Evolutionary conservation across 2,113 vertebrate genomes (phyloP).

Genomic region (Ailuropoda melanoleuca): DNA sequence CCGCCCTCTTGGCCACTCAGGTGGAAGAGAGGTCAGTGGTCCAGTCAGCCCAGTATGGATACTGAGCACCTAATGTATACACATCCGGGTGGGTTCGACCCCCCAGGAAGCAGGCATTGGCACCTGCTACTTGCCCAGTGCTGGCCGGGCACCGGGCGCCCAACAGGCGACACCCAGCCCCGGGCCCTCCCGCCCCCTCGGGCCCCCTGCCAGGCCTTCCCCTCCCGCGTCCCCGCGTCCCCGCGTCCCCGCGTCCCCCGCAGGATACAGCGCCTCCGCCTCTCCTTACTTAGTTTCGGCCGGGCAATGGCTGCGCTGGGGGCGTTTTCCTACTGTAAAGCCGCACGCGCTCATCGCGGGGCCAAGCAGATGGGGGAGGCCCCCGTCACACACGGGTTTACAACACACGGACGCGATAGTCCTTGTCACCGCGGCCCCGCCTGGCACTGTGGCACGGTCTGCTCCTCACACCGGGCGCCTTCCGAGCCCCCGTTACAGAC

Average conservation of each 20-base stretch:
- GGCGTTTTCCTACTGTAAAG: neutral
- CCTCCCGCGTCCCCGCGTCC: no score
- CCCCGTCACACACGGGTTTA: fast-evolving
- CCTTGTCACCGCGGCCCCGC: fast-evolving
- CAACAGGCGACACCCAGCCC: no score
- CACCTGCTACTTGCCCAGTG: fast-evolving
- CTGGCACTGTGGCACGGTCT: fast-evolving
- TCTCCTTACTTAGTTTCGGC: neutral
- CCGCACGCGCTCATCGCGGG: fast-evolving
- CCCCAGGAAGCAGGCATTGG: fast-evolving
- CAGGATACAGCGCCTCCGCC: fast-evolving
- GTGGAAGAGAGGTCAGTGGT: neutral
- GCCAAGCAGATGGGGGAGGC: fast-evolving
- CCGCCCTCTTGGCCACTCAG: neutral
- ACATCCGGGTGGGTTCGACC: fast-evolving
- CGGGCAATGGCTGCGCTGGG: neutral
- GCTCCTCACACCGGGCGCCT: fast-evolving
- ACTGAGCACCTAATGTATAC: neutral
- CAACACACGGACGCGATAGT: fast-evolving
- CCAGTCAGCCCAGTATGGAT: no score
- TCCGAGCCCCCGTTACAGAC: fast-evolving
- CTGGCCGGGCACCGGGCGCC: neutral
- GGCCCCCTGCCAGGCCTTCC: neutral
- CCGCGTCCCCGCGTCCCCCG: fast-evolving
- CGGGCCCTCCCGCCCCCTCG: fast-evolving